These are phyloP conservation scores for Buphagus erythrorhynchus DNA, from an alignment of 2,797 vertebrate species.

Conservation along the genomic window DNA sequence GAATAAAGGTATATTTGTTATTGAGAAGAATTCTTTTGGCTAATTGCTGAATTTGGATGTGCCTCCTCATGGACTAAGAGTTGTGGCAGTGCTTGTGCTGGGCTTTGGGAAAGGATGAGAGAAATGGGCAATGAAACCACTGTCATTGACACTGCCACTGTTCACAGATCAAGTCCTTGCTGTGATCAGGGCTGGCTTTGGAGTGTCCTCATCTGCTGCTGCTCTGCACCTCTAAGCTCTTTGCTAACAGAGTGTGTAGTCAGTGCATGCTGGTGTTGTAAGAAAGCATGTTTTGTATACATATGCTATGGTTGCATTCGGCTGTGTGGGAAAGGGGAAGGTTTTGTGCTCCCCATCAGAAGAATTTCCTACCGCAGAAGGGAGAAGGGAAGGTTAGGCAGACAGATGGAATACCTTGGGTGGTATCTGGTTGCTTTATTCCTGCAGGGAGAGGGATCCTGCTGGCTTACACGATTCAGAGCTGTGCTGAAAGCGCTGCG, in stretches of 20 bases:
- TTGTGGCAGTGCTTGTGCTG: not conserved
- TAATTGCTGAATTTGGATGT: not conserved
- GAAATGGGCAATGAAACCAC: not conserved
- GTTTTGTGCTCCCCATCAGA: not conserved
- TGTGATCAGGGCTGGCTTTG: not conserved
- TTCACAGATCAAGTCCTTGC: not conserved
- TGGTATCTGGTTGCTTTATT: not conserved
- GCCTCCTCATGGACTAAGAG: not conserved
- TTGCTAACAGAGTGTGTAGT: not conserved
- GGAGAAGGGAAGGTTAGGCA: not conserved
- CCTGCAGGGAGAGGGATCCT: not conserved
- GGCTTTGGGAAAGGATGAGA: not conserved
- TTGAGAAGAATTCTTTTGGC: not conserved
- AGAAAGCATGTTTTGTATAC: not conserved
- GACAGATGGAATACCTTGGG: not conserved
- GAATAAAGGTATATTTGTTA: not conserved
- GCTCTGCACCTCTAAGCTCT: not conserved
- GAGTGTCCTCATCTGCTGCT: not conserved
- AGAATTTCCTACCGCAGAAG: not conserved
- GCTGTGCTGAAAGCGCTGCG: not conserved
- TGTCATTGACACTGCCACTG: rapidly evolving
- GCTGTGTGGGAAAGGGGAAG: not conserved
- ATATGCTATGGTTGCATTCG: rapidly evolving
- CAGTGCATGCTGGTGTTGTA: not conserved
- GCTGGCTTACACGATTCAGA: not conserved